phyloP scores from a whole-genome alignment of 1,140 invertebrate species.

The Phymorhynchus buccinoides region DNA sequence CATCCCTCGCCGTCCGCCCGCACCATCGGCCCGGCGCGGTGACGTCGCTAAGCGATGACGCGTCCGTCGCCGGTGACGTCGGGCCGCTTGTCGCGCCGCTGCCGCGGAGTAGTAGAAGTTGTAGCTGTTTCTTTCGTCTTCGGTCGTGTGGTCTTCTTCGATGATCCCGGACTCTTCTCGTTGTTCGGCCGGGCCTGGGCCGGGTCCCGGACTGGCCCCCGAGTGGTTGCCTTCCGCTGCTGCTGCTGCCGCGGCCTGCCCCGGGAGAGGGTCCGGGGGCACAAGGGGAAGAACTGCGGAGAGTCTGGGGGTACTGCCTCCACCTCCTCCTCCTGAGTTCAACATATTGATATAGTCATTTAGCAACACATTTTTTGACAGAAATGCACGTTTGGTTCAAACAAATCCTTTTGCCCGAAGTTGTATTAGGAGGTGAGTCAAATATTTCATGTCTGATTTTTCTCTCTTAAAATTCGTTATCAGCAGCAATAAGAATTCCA shows the following conservation, averaged over 20 bases:
- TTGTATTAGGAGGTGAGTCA: no score
- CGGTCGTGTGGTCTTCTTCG: no score
- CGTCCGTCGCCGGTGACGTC: not conserved
- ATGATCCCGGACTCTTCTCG: not conserved
- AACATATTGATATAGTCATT: no score
- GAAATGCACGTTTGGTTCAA: no score
- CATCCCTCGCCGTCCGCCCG: slow-evolving; percentile 40
- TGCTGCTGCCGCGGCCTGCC: no score
- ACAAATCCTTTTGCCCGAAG: no score
- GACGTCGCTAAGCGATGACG: not conserved
- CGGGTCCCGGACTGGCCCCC: not conserved
- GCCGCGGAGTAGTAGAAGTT: not conserved
- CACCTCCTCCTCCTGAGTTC: not conserved
- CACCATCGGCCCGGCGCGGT: not conserved
- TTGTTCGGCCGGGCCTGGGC: not conserved
- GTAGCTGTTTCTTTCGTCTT: not conserved
- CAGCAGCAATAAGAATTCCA: no score
- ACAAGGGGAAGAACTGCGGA: no score
- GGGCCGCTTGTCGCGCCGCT: not conserved
- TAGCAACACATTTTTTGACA: no score
- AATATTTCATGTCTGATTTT: no score
- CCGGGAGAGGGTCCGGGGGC: not conserved
- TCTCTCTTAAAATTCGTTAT: no score
- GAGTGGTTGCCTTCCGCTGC: not conserved
- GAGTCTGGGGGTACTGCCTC: not conserved